Conservation (phyloP, 2,888 invertebrate species). For the Leptogaster cylindrica region DNA sequence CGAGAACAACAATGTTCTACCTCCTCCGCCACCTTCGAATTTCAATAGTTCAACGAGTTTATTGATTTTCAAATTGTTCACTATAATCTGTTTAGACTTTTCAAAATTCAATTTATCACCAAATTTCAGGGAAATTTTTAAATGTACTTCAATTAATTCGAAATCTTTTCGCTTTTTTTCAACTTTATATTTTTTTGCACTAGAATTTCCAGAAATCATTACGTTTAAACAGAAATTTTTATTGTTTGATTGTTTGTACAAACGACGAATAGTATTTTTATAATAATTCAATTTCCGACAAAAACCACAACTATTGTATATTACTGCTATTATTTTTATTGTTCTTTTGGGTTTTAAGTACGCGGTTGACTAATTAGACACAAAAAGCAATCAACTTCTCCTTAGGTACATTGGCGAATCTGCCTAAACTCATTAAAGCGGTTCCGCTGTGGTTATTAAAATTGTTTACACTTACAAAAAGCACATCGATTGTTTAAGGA, state of each 20-base stretch:
- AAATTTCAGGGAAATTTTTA: conserved; percentile 8
- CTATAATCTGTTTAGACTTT: not conserved
- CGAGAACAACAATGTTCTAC: too few species aligned
- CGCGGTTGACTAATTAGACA: too few species aligned
- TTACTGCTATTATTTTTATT: not conserved
- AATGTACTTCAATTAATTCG: not conserved
- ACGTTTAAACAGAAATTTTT: conserved; percentile 33
- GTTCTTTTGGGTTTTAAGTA: not conserved
- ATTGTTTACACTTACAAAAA: too few species aligned
- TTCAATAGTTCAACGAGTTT: conserved; percentile 54
- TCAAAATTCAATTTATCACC: not conserved
- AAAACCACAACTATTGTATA: too few species aligned
- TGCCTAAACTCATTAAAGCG: too few species aligned
- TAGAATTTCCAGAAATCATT: conserved; percentile 39
- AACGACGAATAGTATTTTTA: too few species aligned
- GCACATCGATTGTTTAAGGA: too few species aligned
- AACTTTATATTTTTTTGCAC: conserved; percentile 4
- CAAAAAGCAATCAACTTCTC: too few species aligned
- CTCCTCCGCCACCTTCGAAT: conserved; percentile 58
- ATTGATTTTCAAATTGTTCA: not conserved
- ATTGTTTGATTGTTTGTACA: not conserved
- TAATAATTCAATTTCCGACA: too few species aligned
- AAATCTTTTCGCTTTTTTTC: conserved; percentile 7
- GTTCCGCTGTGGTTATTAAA: too few species aligned
- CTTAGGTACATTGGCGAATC: too few species aligned